These are phyloP conservation scores for Symphodus melops DNA, from an alignment of 2,113 vertebrate species.

Conservation along the genomic window DNA sequence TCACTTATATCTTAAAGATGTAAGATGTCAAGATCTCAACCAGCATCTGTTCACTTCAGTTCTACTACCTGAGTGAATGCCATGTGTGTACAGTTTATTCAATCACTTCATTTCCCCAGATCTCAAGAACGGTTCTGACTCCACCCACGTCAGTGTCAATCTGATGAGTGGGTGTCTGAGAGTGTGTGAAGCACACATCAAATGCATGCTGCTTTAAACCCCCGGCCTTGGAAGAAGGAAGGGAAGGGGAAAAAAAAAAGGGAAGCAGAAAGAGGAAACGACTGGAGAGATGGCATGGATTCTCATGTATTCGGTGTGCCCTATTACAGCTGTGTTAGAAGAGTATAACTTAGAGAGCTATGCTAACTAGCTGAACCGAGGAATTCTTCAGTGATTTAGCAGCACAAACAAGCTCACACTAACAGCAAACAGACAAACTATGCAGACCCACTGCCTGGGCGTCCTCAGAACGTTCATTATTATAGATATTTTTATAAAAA, in stretches of 20 bases:
- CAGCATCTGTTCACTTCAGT: conserved; percentile 51
- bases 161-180: conserved; percentile 74
- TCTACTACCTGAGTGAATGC: conserved; percentile 40
- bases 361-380: conserved; percentile 36
- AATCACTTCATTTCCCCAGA: conserved; percentile 44
- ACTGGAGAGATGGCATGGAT: conserved; percentile 32
- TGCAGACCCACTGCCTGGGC: conserved; percentile 6
- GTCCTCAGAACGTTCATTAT: conserved; percentile 27
- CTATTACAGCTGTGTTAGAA: conserved; percentile 19
- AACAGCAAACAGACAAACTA: conserved; percentile 13
- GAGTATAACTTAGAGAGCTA: background rate
- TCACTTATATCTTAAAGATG: conserved; percentile 15
- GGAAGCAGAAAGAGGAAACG: conserved; percentile 47
- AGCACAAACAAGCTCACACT: conserved; percentile 13
- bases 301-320: conserved; percentile 42
- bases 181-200: conserved; percentile 76
- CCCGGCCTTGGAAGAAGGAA: conserved; percentile 42
- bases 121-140: conserved; percentile 50
- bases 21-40: conserved; percentile 6
- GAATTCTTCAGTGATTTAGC: conserved; percentile 16
- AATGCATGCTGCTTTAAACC: conserved; percentile 65
- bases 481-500: conserved; percentile 22
- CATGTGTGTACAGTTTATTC: conserved; percentile 24
- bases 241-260: conserved; percentile 43
- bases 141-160: conserved; percentile 65